Evolutionary conservation across 2,888 invertebrate genomes (phyloP).

Genomic region (Zootermopsis nevadensis): DNA sequence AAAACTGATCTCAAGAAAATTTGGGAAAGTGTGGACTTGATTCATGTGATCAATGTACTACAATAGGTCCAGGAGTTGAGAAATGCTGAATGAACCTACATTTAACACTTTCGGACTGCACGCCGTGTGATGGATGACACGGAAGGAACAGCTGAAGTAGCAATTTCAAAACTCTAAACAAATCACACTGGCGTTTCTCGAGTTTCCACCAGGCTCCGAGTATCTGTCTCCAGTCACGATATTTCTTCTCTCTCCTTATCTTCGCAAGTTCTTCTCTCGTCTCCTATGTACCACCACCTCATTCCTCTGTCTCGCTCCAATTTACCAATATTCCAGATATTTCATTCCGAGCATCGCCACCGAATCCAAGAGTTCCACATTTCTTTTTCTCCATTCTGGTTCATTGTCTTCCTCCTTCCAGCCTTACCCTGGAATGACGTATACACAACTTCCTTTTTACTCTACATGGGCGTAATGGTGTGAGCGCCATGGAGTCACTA

Average conservation of each 20-base stretch:
- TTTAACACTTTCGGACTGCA: not conserved
- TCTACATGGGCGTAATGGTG: too few species aligned
- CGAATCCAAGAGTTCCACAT: not conserved
- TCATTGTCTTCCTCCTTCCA: not conserved
- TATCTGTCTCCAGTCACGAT: not conserved
- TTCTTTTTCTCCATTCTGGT: not conserved
- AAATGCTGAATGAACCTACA: not conserved
- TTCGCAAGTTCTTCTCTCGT: not conserved
- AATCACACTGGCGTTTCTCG: not conserved
- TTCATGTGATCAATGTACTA: too few species aligned
- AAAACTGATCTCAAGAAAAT: too few species aligned
- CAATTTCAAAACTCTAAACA: not conserved
- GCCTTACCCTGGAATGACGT: not conserved
- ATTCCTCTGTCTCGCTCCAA: slow-evolving; percentile 5
- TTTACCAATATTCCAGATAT: not conserved
- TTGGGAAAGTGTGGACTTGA: too few species aligned
- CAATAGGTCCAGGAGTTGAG: too few species aligned
- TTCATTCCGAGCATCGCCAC: not conserved
- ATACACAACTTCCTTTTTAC: not conserved
- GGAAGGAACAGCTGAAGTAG: not conserved
- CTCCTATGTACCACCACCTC: not conserved
- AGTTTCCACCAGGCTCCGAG: not conserved
- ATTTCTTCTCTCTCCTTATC: not conserved
- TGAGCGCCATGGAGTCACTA: too few species aligned
- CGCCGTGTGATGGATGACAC: not conserved